Percentiles rank a stretch among this genome's conserved stretches.
Conservation (phyloP, 2,888 invertebrate genomes). For the Lobophora halterata region DNA sequence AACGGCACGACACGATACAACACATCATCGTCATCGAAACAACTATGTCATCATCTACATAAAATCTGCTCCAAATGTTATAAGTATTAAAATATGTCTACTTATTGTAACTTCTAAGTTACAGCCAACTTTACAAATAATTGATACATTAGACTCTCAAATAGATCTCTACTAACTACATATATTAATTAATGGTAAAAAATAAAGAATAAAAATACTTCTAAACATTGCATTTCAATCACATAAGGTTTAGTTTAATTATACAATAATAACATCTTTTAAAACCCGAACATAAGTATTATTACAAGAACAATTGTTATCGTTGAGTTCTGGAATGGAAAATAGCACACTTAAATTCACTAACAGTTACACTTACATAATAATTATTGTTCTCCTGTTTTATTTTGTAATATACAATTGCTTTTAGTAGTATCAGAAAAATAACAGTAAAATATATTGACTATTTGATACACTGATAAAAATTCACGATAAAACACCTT, state of each 20-base stretch:
- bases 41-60: conserved; percentile 80
- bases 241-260: conserved; percentile 80
- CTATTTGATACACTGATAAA: conserved; percentile 71
- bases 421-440: conserved; percentile 77
- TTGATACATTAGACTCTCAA: conserved; percentile 82
- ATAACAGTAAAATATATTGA: conserved; percentile 77
- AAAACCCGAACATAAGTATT: conserved; percentile 76
- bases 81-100: conserved; percentile 81
- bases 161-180: conserved; percentile 79
- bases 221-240: conserved; percentile 82
- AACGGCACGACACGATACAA: conserved; percentile 74
- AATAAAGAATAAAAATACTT: conserved; percentile 81
- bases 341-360: conserved; percentile 81
- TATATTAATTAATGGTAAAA: conserved; percentile 77
- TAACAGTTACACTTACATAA: conserved; percentile 80
- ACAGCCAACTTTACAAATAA: conserved; percentile 82
- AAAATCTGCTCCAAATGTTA: conserved; percentile 80
- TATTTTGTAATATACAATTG: conserved; percentile 78
- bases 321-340: conserved; percentile 81
- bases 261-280: conserved; percentile 79
- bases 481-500: conserved; percentile 65
- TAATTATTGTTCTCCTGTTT: conserved; percentile 81
- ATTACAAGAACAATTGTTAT: conserved; percentile 77
- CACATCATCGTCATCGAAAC: conserved; percentile 79
- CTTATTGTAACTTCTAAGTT: conserved; percentile 80